A percentile compares a stretch with the other conserved stretches of the same genome.
phyloP scores from a whole-genome alignment of 2,888 invertebrate species.

The Ceriagrion tenellum region DNA sequence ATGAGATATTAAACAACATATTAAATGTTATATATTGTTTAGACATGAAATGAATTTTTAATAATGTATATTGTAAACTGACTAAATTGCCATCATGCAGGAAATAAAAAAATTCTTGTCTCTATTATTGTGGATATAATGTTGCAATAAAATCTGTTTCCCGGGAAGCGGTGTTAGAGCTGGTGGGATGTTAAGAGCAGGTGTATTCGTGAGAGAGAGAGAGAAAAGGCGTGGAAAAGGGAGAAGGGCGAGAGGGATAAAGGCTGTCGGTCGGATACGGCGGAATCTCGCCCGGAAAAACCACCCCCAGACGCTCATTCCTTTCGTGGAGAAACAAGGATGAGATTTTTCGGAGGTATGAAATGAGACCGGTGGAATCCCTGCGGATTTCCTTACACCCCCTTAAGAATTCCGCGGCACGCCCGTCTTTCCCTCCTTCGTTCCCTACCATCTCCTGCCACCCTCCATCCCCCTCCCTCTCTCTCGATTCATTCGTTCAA shows the following conservation, averaged over 20 bases:
- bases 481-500: neutral
- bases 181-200: constrained; percentile 10
- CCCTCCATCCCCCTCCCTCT: neutral
- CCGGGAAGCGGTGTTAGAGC: neutral
- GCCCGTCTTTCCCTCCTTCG: neutral
- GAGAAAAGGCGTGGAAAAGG: neutral
- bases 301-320: neutral
- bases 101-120: neutral
- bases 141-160: neutral
- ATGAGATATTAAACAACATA: too few relatives aligned
- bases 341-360: constrained; percentile 48
- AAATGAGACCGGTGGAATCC: constrained; percentile 34
- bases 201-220: neutral
- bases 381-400: constrained; percentile 19
- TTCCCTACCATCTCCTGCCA: neutral
- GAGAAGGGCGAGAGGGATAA: neutral
- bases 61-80: too few relatives aligned
- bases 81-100: too few relatives aligned
- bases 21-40: too few relatives aligned
- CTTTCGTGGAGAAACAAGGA: constrained; percentile 31
- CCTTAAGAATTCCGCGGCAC: constrained; percentile 13
- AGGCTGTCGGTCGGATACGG: constrained; percentile 6
- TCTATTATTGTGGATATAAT: neutral
- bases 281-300: neutral
- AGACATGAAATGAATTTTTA: too few relatives aligned